These are phyloP conservation scores for Mus musculus DNA, from an alignment of 2,113 vertebrate genomes.

Conservation along the genomic window DNA sequence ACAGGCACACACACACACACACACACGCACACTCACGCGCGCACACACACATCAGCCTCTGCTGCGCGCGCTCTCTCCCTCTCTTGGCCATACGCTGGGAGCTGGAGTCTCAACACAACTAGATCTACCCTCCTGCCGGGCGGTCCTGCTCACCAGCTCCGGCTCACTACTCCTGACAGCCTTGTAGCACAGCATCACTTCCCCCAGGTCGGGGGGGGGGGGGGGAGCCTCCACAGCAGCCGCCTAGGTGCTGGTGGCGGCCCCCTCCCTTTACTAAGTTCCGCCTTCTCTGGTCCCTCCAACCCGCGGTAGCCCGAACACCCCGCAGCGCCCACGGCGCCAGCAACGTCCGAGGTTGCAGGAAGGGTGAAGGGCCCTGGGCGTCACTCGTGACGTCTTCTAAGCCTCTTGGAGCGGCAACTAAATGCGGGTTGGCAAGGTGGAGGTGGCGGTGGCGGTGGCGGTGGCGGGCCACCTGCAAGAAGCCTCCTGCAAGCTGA, in stretches of 20 bases:
- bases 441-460: neutral
- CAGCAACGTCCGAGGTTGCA: neutral
- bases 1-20: constrained; percentile 52
- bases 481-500: neutral
- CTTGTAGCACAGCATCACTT: neutral
- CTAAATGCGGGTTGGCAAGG: neutral
- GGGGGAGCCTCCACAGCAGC: neutral
- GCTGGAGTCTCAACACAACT: constrained; percentile 41
- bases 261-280: constrained; percentile 41
- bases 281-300: neutral
- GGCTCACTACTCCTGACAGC: neutral
- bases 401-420: neutral
- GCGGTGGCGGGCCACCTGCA: neutral
- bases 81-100: neutral
- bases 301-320: neutral
- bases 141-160: neutral
- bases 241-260: neutral
- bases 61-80: neutral
- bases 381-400: constrained; percentile 68
- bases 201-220: neutral
- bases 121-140: neutral
- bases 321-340: neutral
- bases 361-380: constrained; percentile 42
- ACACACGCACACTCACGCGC: constrained; percentile 56
- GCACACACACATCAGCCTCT: constrained; percentile 44